Base-by-base conservation (phyloP, 2,797 vertebrate genomes). In the Glossophaga mutica region DNA sequence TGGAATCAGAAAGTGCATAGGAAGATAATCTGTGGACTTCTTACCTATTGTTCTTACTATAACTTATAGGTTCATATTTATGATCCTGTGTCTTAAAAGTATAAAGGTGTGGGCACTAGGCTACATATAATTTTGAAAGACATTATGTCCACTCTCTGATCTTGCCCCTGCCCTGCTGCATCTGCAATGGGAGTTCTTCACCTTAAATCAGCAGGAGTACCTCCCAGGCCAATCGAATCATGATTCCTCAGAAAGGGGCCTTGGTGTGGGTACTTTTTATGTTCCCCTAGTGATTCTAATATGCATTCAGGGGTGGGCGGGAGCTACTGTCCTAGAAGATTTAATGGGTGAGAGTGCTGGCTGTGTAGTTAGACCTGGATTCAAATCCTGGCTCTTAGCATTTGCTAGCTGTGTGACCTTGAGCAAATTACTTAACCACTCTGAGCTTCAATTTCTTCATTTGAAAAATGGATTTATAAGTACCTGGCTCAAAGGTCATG, bases 391-490 rank as follows among this genome's bases (percentile, higher is more conserved):
- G 3, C 21, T 78, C 16, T 48, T 48, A 10, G 9, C 6, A 1
- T 91, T 55, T 78, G n/a, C 62, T 44, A 50, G 44, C 68, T 73
- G 9, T 50, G 68, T 50, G 82, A 79, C 70, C n/a, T 81, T 83
- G 73, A 57, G 21, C 34, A 57, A 79, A 44, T 77, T 14, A 10
- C 24, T 85, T 92, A 78, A 39, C 37, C 42, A 89, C 74, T 91
- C 67, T 77, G 68, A 89, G n/a, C 70, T 91, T 90, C 16, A 1
- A 29, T 85, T 46, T 77, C 52, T 37, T 74, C 34, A 22, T 48
- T 26, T 44, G 70, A 77, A 39, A 74, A 83, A 39, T 4, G 19
- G 46, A 22, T 22, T 3, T 37, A 5, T 22, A n/a, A 46, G 37
- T 39, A 34, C 29, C 21, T 55, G 5, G 50, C 21, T 24, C 4